Evolutionary conservation across 2,113 vertebrate genomes (phyloP), one percentile per base, ranked within the genome.

Genomic region (Ictidomys tridecemlineatus): DNA sequence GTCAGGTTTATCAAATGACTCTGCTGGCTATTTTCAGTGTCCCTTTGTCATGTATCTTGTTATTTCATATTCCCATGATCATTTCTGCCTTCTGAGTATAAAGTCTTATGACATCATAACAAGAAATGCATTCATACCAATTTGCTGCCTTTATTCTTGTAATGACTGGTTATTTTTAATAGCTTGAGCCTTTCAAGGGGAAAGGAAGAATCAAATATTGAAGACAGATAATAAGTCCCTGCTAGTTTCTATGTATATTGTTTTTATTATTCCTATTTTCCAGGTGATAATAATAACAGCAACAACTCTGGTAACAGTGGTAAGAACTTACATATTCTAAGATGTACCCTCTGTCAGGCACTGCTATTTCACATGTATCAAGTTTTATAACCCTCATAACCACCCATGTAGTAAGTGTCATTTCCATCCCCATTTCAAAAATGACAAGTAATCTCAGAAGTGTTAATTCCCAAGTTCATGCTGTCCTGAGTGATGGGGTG

Each of bases 211-310:
- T 76, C 26, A 82, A 11, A 72, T 73, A 78, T 26, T 77, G 63
- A 70, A 73, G 18, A 22, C n/a, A 20, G 65, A 76, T 14, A 73
- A 34, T 7, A 92, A 67, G 37, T 8, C 30, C 69, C 7, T 93
- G 22, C 5, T 77, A 32, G 18, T 10, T 45, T 69, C 26, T 61
- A 67, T 30, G 76, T 30, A 30, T 82, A n/a, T 74, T 95, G 24
- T 37, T 94, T 90, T 85, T 80, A 34, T 82, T 88, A 91, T 90
- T 79, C 8, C 30, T 84, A 1, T 85, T 95, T 85, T 88, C 87
- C 72, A 82, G 18, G 51, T 72, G 89, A 92, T 42, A 76, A 37
- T 34, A 39, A 24, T 8, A 96, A 45, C 17, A 95, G 34, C 17
- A 80, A 58, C 30, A 34, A 8, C 20, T 63, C 11, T 30, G 26